Evolutionary conservation across 2,797 vertebrate species (phyloP), one percentile per base, ranked within the genome.

Genomic region (Myotis daubentonii): DNA sequence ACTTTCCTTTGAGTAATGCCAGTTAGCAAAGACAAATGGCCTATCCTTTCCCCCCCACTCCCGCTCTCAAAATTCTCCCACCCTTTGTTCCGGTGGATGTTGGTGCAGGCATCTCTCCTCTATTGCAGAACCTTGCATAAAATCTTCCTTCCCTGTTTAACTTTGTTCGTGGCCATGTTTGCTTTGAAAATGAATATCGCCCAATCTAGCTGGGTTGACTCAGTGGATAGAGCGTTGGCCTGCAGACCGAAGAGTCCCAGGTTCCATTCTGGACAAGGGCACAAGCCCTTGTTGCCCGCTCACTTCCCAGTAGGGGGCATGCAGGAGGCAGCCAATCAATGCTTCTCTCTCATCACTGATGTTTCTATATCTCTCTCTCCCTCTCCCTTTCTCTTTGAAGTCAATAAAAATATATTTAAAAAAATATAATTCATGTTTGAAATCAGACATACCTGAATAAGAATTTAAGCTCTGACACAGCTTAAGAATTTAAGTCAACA

Each of bases 391-490:
- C 55, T 25, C 25, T 60, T 60, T 60, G 55, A 60, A 60, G 12
- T 60, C 55, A 60, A 28, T 60, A 60, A 60, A 25, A 8, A 25
- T 57, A 57, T 57, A 10, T 25, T 23, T 57, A 4, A 23, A 57
- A 55, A 23, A 30, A 38, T 71, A 9, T 55, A 12, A 7, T 12
- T 11, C 28, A 25, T 74, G 25, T 71, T 78, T 86, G 71, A 80
- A 66, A 89, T 78, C 23, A 87, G 36, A 60, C 55, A 83, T 55
- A 41, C 78, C 44, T 62, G 53, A 55, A n/a, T 93, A 78, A 68
- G 66, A 92, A 91, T 89, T 81, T 53, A 80, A 53, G 8, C 22
- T 36, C 23, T 51, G 41, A 75, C 8, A 76, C 2, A 17, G 17
- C 25, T 30, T 60, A 60, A 60, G 11, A 60, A 60, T 60, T 28